Evolutionary conservation across 1,140 invertebrate genomes (phyloP).

Genomic region (Globodera ellingtonae): DNA sequence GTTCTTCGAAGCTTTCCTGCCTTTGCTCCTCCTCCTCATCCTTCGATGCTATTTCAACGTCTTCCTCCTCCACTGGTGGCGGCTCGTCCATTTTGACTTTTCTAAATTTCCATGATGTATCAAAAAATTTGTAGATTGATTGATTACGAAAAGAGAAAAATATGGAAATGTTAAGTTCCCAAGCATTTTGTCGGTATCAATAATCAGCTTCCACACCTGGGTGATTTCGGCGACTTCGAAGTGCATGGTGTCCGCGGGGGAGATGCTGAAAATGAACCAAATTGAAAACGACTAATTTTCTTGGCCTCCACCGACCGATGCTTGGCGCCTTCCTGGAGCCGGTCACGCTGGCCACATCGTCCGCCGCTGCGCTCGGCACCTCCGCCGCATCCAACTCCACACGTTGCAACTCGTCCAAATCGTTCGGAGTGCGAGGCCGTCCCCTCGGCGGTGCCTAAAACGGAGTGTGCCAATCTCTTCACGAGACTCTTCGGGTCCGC

Average conservation of each 20-base stretch:
- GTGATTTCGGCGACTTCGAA: slow-evolving; percentile 51
- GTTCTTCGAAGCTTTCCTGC: not conserved
- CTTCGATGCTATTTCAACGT: not conserved
- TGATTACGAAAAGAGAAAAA: too few species aligned
- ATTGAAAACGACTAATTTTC: not conserved
- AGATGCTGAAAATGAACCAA: slow-evolving; percentile 13
- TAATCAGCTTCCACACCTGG: not conserved
- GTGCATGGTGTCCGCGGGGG: slow-evolving; percentile 53
- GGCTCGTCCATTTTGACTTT: slow-evolving; percentile 18
- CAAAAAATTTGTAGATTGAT: not conserved
- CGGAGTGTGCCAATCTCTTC: not conserved
- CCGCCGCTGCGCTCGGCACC: not conserved
- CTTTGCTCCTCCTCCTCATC: slow-evolving; percentile 1
- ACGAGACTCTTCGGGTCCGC: too few species aligned
- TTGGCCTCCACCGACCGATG: not conserved
- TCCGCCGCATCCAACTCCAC: slow-evolving; percentile 13
- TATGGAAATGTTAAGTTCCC: too few species aligned
- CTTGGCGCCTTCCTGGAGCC: slow-evolving; percentile 15
- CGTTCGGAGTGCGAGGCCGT: slow-evolving; percentile 61
- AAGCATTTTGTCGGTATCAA: not conserved
- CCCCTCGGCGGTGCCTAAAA: slow-evolving; percentile 57
- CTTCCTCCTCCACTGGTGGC: slow-evolving; percentile 1
- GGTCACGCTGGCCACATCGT: not conserved
- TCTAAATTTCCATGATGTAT: not conserved
- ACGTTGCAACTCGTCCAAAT: slow-evolving; percentile 48